A percentile compares a stretch with the other conserved stretches of the same genome.
Conservation (phyloP, 1,140 invertebrate genomes). For the Drosophila carrolli region DNA sequence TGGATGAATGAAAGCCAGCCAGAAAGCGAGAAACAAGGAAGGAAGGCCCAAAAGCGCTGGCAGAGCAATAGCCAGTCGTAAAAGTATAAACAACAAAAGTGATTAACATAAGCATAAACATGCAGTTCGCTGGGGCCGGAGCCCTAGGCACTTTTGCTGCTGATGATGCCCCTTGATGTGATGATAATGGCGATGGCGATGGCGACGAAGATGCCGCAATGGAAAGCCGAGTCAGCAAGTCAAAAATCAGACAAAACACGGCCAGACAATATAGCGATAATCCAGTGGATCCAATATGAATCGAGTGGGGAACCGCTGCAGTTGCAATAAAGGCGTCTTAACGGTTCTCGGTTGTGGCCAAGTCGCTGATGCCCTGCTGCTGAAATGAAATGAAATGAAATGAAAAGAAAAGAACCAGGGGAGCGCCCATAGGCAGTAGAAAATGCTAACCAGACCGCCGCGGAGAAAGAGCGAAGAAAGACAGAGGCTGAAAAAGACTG, state of each 20-base stretch:
- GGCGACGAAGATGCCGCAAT: conserved; percentile 45
- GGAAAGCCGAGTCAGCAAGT: conserved; percentile 40
- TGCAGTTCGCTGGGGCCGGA: conserved; percentile 35
- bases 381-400: conserved; percentile 4
- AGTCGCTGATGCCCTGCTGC: conserved; percentile 1
- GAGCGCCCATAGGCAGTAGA: conserved; percentile 1
- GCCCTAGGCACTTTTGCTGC: conserved; percentile 26
- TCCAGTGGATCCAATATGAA: conserved; percentile 35
- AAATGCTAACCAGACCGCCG: conserved; percentile 30
- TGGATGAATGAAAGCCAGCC: conserved; percentile 46
- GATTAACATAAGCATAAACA: conserved; percentile 80
- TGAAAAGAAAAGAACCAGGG: conserved; percentile 12
- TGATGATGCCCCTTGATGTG: neutral
- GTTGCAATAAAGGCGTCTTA: conserved; percentile 58
- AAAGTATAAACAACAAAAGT: conserved; percentile 75
- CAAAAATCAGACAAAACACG: conserved; percentile 42
- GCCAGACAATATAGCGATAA: conserved; percentile 55
- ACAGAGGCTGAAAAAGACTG: conserved; percentile 20
- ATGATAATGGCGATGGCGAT: conserved; percentile 29
- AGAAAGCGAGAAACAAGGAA: conserved; percentile 64
- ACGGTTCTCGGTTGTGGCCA: conserved; percentile 47
- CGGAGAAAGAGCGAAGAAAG: conserved; percentile 30
- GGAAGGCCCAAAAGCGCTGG: conserved; percentile 29
- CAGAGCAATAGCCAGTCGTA: conserved; percentile 35
- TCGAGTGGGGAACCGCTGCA: conserved; percentile 33